phyloP scores from a whole-genome alignment of 2,888 invertebrate genomes.

The Clostera curtula region DNA sequence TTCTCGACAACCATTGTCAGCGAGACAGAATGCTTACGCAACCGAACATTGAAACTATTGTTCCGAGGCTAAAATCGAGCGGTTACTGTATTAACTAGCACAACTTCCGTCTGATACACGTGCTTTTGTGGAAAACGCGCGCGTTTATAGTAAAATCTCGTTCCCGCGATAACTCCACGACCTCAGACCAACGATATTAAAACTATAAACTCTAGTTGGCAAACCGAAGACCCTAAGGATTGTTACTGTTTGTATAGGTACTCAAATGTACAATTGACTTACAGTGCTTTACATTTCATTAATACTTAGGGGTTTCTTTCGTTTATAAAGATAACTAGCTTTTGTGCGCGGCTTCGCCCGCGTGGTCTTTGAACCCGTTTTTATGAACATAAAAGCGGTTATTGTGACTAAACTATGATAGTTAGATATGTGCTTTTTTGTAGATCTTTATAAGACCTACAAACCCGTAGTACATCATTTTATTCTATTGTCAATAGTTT shows the following conservation, averaged over 20 bases:
- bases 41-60: constrained; percentile 11
- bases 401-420: no score
- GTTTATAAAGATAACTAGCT: no score
- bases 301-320: no score
- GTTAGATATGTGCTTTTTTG: no score
- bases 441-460: no score
- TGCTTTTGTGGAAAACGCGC: constrained; percentile 34
- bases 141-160: constrained; percentile 55
- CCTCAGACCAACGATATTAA: constrained; percentile 64
- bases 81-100: constrained; percentile 30
- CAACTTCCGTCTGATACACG: constrained; percentile 29
- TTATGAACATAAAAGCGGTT: no score
- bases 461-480: no score
- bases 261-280: no score
- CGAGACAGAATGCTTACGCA: constrained; percentile 14
- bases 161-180: constrained; percentile 47
- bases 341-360: no score
- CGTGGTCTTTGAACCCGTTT: no score
- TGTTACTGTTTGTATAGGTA: constrained; percentile 28
- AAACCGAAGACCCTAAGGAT: constrained; percentile 40
- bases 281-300: no score
- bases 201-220: constrained; percentile 66
- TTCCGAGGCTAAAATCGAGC: constrained; percentile 21
- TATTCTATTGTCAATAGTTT: no score
- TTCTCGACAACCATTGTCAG: constrained; percentile 16